Percentiles rank a stretch among this genome's conserved stretches.
Evolutionary conservation across 2,888 invertebrate species (phyloP).

Genomic region (Listrodromus nycthemerus): DNA sequence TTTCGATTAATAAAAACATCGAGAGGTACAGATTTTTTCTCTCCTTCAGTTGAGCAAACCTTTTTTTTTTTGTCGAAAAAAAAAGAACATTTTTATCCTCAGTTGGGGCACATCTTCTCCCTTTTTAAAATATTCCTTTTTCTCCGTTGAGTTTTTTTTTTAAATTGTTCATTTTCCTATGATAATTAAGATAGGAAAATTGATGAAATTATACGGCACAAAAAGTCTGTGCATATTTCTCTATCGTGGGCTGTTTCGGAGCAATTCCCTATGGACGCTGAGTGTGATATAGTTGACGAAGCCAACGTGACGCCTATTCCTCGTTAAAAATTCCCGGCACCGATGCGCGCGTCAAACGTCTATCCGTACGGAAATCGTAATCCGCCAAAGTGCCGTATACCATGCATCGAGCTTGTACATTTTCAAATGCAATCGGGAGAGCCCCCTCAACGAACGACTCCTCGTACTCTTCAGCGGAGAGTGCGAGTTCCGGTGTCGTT

Average conservation of each 20-base stretch:
- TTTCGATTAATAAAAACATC: background rate
- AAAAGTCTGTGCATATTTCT: background rate
- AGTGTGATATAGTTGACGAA: conserved; percentile 14
- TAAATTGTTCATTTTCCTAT: background rate
- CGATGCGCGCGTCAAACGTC: conserved; percentile 44
- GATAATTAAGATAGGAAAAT: background rate
- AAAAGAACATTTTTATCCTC: background rate
- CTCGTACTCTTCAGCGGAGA: conserved; percentile 36
- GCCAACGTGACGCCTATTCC: background rate
- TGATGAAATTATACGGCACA: background rate
- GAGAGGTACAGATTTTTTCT: background rate
- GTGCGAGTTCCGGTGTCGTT: conserved; percentile 53
- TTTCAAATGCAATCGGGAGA: conserved; percentile 58
- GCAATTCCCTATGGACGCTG: background rate
- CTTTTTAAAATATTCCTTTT: background rate
- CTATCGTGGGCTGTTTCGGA: background rate
- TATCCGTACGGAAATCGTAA: conserved; percentile 59
- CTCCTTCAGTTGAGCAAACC: background rate
- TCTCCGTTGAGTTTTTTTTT: background rate
- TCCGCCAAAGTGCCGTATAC: conserved; percentile 60
- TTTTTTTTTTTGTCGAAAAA: background rate
- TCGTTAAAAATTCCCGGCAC: conserved; percentile 56
- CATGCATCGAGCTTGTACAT: conserved; percentile 47
- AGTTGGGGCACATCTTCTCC: background rate
- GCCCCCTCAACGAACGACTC: conserved; percentile 17